A percentile compares a stretch with the other conserved stretches of the same genome.
Conservation (phyloP, 2,888 invertebrate genomes). For the Ellobium chinense region DNA sequence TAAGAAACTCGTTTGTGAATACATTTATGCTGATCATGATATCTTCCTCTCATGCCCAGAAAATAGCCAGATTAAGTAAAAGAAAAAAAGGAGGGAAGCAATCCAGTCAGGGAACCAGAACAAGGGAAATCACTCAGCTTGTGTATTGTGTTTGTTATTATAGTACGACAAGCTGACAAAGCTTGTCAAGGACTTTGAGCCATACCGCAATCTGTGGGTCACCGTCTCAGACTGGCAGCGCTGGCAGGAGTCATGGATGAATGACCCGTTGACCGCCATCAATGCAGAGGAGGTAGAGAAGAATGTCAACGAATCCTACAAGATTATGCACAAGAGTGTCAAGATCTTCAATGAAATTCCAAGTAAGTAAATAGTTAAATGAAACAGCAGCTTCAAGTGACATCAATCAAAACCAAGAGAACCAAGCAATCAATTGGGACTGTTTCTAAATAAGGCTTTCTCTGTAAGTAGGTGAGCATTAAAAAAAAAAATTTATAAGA, state of each 20-base stretch:
- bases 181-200: constrained; percentile 90
- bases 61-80: not conserved
- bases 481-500: no score
- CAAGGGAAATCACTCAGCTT: no score
- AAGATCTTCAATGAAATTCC: constrained; percentile 83
- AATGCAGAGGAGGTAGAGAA: constrained; percentile 87
- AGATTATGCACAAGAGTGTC: constrained; percentile 85
- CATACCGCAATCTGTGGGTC: constrained; percentile 88
- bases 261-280: constrained; percentile 88
- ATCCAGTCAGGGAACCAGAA: not conserved
- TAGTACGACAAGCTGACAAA: constrained; percentile 85
- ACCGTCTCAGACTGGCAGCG: constrained; percentile 91
- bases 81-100: not conserved
- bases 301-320: constrained; percentile 84
- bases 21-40: no score
- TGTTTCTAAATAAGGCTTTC: no score
- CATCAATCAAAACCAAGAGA: no score
- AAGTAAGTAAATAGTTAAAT: constrained; percentile 69
- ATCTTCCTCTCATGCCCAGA: no score
- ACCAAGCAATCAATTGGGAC: no score
- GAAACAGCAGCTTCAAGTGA: no score
- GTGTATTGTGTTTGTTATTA: constrained; percentile 62
- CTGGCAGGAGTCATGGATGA: constrained; percentile 88
- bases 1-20: no score
- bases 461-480: no score